phyloP scores from a whole-genome alignment of 2,797 vertebrate species.

The Echeneis naucrates region DNA sequence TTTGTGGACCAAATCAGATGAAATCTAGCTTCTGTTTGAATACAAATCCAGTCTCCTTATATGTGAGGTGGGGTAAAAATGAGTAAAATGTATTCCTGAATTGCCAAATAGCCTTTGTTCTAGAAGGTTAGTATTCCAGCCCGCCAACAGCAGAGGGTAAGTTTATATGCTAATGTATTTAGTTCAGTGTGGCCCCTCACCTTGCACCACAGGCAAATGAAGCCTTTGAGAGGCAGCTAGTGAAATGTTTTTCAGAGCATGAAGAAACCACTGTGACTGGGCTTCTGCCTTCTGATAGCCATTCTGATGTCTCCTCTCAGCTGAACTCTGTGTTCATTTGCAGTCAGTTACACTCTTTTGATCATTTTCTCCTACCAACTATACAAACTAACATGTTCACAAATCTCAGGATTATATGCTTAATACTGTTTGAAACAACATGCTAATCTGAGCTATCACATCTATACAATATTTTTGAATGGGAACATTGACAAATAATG shows the following conservation, averaged over 20 bases:
- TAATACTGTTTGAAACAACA: slow-evolving; percentile 8
- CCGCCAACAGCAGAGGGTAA: slow-evolving; percentile 42
- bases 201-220: slow-evolving; percentile 57
- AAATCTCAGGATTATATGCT: slow-evolving; percentile 3
- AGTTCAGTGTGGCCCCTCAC: slow-evolving; percentile 57
- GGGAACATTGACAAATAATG: background rate
- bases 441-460: background rate
- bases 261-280: slow-evolving; percentile 23
- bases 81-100: slow-evolving; percentile 68
- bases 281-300: slow-evolving; percentile 25
- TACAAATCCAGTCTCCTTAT: slow-evolving; percentile 66
- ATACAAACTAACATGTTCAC: background rate
- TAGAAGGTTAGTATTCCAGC: slow-evolving; percentile 68
- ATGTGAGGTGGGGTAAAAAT: slow-evolving; percentile 54
- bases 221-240: slow-evolving; percentile 53
- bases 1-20: slow-evolving; percentile 49
- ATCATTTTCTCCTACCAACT: slow-evolving; percentile 7
- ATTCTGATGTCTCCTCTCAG: slow-evolving; percentile 11
- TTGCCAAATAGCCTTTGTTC: slow-evolving; percentile 70
- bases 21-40: slow-evolving; percentile 61
- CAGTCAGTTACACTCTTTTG: slow-evolving; percentile 23
- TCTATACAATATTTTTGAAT: background rate
- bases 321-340: slow-evolving; percentile 17
- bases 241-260: slow-evolving; percentile 47
- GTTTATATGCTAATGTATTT: slow-evolving; percentile 72